Evolutionary conservation across 2,113 vertebrate species (phyloP), one percentile per base, ranked within the genome.

Genomic region (Otis tarda): DNA sequence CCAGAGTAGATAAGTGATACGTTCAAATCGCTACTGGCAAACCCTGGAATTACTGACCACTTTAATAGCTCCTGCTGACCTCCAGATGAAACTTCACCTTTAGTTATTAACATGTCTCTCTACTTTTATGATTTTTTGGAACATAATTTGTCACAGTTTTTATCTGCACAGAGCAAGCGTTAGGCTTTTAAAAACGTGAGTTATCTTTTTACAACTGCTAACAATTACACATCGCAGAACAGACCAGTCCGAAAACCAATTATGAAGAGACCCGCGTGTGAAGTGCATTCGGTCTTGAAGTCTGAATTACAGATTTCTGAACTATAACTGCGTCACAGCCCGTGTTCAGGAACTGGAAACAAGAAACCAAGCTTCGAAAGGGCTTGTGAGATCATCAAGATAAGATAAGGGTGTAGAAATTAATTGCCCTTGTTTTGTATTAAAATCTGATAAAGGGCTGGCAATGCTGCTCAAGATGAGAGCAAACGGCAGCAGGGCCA

Each of bases 141-240:
- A 98, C 97, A 97, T 98, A 98, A 98, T 98, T 98, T 98, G 98
- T 98, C 97, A 98, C 98, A 98, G 98, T 98, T 98, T 98, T 98
- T 98, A 98, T 98, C 98, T 98, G 97, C 97, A 97, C 97, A 96
- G 97, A 98, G 98, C 98, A 98, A 98, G 98, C 81, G 88, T 98
- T 96, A 93, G 96, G 97, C 97, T 98, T 98, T 98, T 97, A 97
- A 97, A 98, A 98, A 95, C 53, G 89, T 89, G 97, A 98, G 98
- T 98, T 98, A 98, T 98, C 98, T 98, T 98, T 98, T 98, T 97
- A 98, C 97, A 98, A 97, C 96, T 97, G 98, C 97, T 98, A 98
- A 98, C 98, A 98, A 98, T 98, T 98, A 98, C 97, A 98, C 97
- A 98, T 97, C 96, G 3, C 55, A 83, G 96, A 94, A 90, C 89